Base-by-base conservation (phyloP, 2,113 vertebrate genomes). In the Brachyistius frenatus region DNA sequence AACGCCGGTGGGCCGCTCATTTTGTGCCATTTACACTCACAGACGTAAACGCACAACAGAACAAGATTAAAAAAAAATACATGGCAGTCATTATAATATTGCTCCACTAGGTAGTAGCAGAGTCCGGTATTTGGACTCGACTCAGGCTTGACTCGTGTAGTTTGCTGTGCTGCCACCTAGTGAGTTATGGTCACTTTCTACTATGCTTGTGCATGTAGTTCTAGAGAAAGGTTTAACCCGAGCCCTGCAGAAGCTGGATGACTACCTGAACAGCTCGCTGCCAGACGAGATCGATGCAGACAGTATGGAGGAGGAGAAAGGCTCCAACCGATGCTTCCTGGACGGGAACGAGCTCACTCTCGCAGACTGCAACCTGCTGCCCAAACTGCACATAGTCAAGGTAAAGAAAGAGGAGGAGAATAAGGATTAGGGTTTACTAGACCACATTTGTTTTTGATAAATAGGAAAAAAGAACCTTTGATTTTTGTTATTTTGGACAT, bases 321-420 rank as follows among this genome's bases (percentile, higher is more conserved):
- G 84, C 13, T 99, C 98, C 39, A 94, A 69, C 73, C 95, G 98
- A 78, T 90, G 90, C 88, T 99, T 99, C 92, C 93, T 99, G 76
- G 98, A 99, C 11, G 98, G 98, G 31, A 95, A 97, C 1, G 96
- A 99, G 61, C 91, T 99, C 75, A 97, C 98, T 0, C 94, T 99
- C 44, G 97, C 98, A 0, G 98, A 99, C 94, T 99, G 98, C 92
- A 99, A 99, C 87, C 97, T 99, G 76, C 93, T 99, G 87, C 98
- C 98, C 66, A 99, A 99, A 88, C 96, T 99, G 58, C 98, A 99
- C 2, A 98, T 99, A 88, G 96, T 99, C 83, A 98, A 99, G 96
- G 98, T 99, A 88, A 93, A 83, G 15, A 92, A 73, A 3, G 13
- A 16, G 47, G 16, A 60, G 15, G n/a, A 47, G 7, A 35, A 56